These are phyloP conservation scores for Sterna hirundo DNA, from an alignment of 2,113 vertebrate species.

Conservation along the genomic window DNA sequence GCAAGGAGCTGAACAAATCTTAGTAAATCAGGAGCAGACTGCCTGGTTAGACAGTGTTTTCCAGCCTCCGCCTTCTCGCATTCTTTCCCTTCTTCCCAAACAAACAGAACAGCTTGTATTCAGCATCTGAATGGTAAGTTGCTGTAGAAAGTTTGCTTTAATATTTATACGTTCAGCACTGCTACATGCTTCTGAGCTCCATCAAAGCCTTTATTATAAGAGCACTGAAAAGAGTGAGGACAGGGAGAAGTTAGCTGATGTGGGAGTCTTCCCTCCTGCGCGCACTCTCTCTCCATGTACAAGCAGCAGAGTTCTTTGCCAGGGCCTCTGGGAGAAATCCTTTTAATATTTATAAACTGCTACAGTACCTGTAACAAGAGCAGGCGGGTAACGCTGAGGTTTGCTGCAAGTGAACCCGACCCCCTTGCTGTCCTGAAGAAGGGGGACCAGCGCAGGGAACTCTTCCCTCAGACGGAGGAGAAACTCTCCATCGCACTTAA, in stretches of 20 bases:
- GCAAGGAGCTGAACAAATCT: constrained; percentile 21
- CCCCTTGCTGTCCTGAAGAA: background rate
- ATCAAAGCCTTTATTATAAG: constrained; percentile 65
- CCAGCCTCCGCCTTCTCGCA: background rate
- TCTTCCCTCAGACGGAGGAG: no score
- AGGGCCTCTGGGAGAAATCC: constrained; percentile 50
- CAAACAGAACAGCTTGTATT: constrained; percentile 68
- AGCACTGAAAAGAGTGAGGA: constrained; percentile 41
- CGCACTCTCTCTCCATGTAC: background rate
- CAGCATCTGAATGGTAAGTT: constrained; percentile 65
- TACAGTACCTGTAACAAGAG: constrained; percentile 21
- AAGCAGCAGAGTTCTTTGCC: constrained; percentile 37
- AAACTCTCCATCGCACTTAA: background rate
- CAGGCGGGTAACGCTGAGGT: background rate
- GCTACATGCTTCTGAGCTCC: constrained; percentile 53
- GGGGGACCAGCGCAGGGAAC: background rate
- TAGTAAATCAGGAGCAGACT: background rate
- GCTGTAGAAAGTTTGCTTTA: constrained; percentile 71
- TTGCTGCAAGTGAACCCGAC: background rate
- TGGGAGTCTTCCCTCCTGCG: background rate
- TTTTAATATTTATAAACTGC: constrained; percentile 66
- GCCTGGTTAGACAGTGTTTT: background rate
- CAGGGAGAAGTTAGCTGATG: constrained; percentile 17
- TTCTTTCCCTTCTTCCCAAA: constrained; percentile 17
- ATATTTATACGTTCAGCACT: constrained; percentile 68